Evolutionary conservation across 2,888 invertebrate species (phyloP).

Genomic region (Sialis lutaria): DNA sequence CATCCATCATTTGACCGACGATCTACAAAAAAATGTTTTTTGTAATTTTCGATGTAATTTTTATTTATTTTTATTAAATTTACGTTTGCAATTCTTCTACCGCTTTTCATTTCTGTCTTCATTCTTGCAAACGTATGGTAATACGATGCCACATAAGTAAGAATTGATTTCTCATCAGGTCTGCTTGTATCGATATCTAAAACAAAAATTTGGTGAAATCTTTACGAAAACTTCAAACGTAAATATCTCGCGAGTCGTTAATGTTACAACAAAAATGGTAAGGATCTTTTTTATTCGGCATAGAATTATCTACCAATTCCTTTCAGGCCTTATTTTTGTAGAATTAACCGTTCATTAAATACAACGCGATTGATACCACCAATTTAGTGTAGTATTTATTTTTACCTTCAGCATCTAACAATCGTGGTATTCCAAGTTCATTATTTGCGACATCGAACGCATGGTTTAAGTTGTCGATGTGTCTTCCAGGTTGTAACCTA

Average conservation of each 20-base stretch:
- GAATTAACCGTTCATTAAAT: neutral
- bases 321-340: neutral
- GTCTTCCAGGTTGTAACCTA: conserved; percentile 57
- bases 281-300: neutral
- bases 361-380: too few relatives aligned
- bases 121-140: conserved; percentile 98
- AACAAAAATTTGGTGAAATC: conserved; percentile 6
- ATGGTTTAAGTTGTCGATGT: conserved; percentile 92
- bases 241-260: too few relatives aligned
- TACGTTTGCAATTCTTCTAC: conserved; percentile 92
- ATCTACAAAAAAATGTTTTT: conserved; percentile 41
- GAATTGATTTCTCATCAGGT: conserved; percentile 96
- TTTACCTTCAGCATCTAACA: conserved; percentile 91
- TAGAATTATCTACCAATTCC: neutral
- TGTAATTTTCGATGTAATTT: neutral
- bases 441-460: conserved; percentile 91
- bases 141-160: conserved; percentile 97
- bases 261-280: too few relatives aligned
- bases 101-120: conserved; percentile 98
- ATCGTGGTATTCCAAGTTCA: conserved; percentile 80
- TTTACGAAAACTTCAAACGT: too few relatives aligned
- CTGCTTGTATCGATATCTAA: conserved; percentile 81
- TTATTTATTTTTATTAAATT: conserved; percentile 18
- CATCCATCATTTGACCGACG: conserved; percentile 89
- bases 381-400: too few relatives aligned